phyloP scores from a whole-genome alignment of 1,140 invertebrate species.

The Lepidurus arcticus region DNA sequence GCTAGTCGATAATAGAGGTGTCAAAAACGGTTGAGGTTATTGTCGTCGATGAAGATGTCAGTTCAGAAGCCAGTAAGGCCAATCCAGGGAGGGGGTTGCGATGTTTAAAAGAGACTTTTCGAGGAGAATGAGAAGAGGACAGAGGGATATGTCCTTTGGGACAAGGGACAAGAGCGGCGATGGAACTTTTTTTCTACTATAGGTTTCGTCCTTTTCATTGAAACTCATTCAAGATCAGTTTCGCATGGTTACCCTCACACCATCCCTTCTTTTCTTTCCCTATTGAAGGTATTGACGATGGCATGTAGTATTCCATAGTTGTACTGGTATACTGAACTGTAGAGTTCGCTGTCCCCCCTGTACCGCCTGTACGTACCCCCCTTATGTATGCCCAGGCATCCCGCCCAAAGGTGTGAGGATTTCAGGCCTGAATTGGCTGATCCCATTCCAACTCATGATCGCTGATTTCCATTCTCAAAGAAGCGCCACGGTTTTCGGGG shows the following conservation, averaged over 20 bases:
- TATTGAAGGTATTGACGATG: constrained; percentile 16
- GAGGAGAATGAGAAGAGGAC: not conserved
- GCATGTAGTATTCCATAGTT: not conserved
- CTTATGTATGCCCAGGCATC: not conserved
- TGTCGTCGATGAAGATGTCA: constrained; percentile 19
- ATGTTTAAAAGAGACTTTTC: constrained; percentile 11
- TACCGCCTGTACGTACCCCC: not conserved
- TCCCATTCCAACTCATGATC: constrained; percentile 10
- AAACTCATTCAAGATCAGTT: constrained; percentile 22
- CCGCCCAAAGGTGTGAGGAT: constrained; percentile 10
- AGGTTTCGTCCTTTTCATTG: constrained; percentile 19
- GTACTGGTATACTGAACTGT: constrained; percentile 11
- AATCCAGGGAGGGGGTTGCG: not conserved
- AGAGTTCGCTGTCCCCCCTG: not conserved
- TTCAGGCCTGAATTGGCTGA: constrained; percentile 21
- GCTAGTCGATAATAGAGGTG: not conserved
- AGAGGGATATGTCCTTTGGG: constrained; percentile 3
- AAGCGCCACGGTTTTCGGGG: constrained; percentile 15
- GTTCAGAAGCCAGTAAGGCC: constrained; percentile 17
- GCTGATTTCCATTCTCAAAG: not conserved
- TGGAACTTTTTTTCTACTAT: not conserved
- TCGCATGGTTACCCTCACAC: constrained; percentile 20
- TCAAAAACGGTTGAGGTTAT: constrained; percentile 22
- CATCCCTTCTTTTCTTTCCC: constrained; percentile 4
- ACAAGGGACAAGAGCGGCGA: not conserved